Base-by-base conservation (phyloP, 2,113 vertebrate species). In the Columbina picui region DNA sequence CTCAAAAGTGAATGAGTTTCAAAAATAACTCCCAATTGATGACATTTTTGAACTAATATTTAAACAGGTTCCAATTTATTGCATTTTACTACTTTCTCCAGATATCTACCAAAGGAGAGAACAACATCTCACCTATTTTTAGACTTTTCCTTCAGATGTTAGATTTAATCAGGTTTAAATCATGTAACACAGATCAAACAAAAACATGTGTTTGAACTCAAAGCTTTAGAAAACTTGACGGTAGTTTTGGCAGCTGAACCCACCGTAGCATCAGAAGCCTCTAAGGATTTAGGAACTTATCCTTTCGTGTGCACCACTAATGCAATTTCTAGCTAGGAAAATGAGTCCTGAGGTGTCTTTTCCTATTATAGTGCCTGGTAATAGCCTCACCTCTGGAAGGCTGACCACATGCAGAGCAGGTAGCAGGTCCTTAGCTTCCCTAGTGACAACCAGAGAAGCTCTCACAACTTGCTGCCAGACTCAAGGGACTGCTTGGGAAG, bases 401-500 rank as follows among this genome's bases (percentile, higher is more conserved):
- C 79, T 80, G 86, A 95, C 86, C 69, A 65, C 89, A 70, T 50
- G 53, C 77, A 90, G 84, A 95, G 45, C 2, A 6, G 65, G 53
- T 70, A 45, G 43, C 43, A 45, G 43, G 43, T 87, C 6, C 1
- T 14, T 74, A 93, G 94, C 96, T 97, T 95, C 89, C 84, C 65
- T 94, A 95, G 87, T 95, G 96, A 96, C 83, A 63, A 60, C 32
- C 65, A 60, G n/a, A 89, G 94, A 70, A 89, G 86, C 75, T 89
- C 76, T 93, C n/a, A 86, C 14, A 86, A 70, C 86, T 91, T 94
- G 68, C 88, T 95, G 60, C 68, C 5, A 13, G 68, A 45, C 95
- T 91, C 87, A 89, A 89, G 70, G 70, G 90, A 84, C 90, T 57
- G 76, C 94, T 92, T 93, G 86, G 85, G 52, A 91, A 86, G 76